Percentiles rank a stretch among this genome's conserved stretches.
phyloP scores from a whole-genome alignment of 2,888 invertebrate species.

The Heliconius ethilla region DNA sequence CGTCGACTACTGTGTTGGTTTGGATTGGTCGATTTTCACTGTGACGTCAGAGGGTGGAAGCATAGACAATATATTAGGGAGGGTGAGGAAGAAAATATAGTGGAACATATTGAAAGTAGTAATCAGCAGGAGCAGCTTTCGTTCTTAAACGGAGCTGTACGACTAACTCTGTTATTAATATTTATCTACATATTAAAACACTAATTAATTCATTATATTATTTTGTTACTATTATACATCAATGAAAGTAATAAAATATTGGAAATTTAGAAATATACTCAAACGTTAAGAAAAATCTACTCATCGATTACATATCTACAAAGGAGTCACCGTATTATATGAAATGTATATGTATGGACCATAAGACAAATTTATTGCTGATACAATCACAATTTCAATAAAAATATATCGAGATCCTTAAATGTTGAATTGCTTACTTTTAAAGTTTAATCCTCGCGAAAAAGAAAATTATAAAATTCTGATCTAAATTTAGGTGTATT shows the following conservation, averaged over 20 bases:
- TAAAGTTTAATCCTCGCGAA: no score
- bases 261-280: background rate
- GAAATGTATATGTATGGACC: no score
- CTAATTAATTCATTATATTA: background rate
- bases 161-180: background rate
- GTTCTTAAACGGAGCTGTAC: slow-evolving; percentile 14
- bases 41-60: slow-evolving; percentile 83
- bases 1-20: slow-evolving; percentile 77
- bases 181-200: background rate
- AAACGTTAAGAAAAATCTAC: no score
- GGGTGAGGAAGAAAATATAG: slow-evolving; percentile 58
- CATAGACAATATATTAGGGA: slow-evolving; percentile 71
- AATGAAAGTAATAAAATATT: background rate
- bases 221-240: background rate
- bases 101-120: slow-evolving; percentile 38
- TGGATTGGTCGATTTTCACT: slow-evolving; percentile 84
- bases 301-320: no score
- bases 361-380: no score
- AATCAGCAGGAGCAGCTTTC: slow-evolving; percentile 6
- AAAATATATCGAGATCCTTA: no score
- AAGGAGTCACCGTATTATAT: no score
- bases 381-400: no score
- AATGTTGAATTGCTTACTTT: no score
- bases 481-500: no score
- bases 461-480: no score